These are phyloP conservation scores for Holacanthus passer DNA, from an alignment of 2,113 vertebrate genomes.

Conservation along the genomic window DNA sequence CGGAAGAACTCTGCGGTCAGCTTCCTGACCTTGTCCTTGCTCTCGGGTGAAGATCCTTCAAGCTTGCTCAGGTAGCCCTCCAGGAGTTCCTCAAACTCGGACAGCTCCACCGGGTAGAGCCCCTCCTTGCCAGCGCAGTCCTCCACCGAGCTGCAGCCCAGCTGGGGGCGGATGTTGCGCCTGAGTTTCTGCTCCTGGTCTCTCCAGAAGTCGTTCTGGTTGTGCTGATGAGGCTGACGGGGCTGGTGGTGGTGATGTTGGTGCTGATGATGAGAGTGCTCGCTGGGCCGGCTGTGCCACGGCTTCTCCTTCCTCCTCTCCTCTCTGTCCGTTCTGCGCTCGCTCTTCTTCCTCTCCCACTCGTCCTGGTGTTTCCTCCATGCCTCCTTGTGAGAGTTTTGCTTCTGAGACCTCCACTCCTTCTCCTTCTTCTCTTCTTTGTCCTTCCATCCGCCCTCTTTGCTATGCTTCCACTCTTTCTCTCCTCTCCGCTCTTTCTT, in stretches of 20 bases:
- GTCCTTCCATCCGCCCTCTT: constrained; percentile 49
- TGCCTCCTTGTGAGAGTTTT: constrained; percentile 77
- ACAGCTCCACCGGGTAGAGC: constrained; percentile 84
- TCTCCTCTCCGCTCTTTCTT: constrained; percentile 66
- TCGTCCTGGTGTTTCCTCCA: constrained; percentile 79
- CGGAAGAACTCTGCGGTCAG: constrained; percentile 83
- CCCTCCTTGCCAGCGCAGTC: constrained; percentile 90
- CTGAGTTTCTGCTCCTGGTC: constrained; percentile 78
- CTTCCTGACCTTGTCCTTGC: constrained; percentile 78
- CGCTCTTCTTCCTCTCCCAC: constrained; percentile 79
- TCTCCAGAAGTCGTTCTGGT: constrained; percentile 77
- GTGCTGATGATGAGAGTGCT: constrained; percentile 47
- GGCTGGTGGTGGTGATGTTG: constrained; percentile 51
- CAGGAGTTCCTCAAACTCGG: constrained; percentile 86
- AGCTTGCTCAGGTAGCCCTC: constrained; percentile 86
- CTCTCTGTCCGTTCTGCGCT: constrained; percentile 75
- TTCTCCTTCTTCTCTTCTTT: constrained; percentile 64
- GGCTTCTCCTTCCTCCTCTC: constrained; percentile 81
- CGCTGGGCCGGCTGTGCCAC: constrained; percentile 70
- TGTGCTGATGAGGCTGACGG: constrained; percentile 18
- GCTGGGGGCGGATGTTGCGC: constrained; percentile 77
- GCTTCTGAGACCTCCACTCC: constrained; percentile 66
- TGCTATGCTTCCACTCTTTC: constrained; percentile 65
- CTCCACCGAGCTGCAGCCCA: constrained; percentile 81
- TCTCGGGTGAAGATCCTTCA: constrained; percentile 54